Conservation (phyloP, 2,113 vertebrate species). For the Chelonoidis abingdonii region DNA sequence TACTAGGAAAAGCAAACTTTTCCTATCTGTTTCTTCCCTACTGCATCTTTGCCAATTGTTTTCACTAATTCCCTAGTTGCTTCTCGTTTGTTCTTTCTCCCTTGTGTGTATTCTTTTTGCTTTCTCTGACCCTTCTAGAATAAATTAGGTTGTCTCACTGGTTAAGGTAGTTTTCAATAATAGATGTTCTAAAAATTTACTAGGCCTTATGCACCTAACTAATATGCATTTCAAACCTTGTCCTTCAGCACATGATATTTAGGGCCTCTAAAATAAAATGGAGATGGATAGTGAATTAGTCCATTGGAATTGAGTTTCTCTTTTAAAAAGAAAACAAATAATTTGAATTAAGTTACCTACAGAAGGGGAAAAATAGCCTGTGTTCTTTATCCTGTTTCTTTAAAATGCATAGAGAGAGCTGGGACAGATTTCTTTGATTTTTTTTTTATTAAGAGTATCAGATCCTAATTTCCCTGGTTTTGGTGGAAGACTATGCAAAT, state of each 20-base stretch:
- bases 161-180: neutral
- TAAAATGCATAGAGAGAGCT: too few relatives aligned
- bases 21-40: neutral
- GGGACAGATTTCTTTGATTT: too few relatives aligned
- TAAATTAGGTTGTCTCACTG: neutral
- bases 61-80: neutral
- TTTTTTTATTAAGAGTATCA: too few relatives aligned
- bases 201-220: neutral
- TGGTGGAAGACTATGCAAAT: neutral
- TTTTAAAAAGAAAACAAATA: neutral
- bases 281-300: neutral
- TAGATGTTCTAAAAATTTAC: neutral
- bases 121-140: neutral
- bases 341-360: neutral
- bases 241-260: neutral
- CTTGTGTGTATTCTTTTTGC: neutral
- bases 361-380: neutral
- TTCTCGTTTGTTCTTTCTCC: neutral
- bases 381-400: neutral
- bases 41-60: neutral
- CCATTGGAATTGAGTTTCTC: neutral
- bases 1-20: neutral
- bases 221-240: accelerated
- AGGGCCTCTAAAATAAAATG: neutral
- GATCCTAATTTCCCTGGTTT: neutral